phyloP scores from a whole-genome alignment of 2,797 vertebrate species.

The Pristis pectinata region DNA sequence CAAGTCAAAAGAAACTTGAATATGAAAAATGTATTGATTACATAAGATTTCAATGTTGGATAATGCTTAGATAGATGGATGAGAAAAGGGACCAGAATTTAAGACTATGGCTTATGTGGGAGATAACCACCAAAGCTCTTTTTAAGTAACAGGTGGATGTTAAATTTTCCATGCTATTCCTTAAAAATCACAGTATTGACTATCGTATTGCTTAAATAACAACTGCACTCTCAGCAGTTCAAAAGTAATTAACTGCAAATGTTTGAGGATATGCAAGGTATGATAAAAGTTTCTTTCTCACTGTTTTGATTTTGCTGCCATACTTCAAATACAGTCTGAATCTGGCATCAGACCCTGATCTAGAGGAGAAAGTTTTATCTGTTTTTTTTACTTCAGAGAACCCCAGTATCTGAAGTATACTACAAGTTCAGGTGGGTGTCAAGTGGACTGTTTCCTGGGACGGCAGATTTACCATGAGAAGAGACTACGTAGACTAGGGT shows the following conservation, averaged over 20 bases:
- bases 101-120: not conserved
- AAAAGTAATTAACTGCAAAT: not conserved
- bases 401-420: not conserved
- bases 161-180: not conserved
- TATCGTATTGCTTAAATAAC: too few relatives aligned
- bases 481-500: too few relatives aligned
- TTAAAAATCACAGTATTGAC: not conserved
- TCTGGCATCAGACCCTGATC: not conserved
- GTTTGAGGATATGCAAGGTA: not conserved
- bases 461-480: too few relatives aligned
- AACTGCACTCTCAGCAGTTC: not conserved
- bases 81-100: not conserved
- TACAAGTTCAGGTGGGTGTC: not conserved
- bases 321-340: not conserved
- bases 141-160: not conserved
- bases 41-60: not conserved
- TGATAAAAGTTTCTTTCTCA: not conserved
- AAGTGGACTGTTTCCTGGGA: not conserved
- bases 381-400: not conserved
- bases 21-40: not conserved
- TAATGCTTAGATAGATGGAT: not conserved
- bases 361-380: not conserved
- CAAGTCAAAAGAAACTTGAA: not conserved
- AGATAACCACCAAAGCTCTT: not conserved
- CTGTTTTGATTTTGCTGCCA: not conserved